Evolutionary conservation across 2,888 invertebrate genomes (phyloP).

Genomic region (Arge pagana): DNA sequence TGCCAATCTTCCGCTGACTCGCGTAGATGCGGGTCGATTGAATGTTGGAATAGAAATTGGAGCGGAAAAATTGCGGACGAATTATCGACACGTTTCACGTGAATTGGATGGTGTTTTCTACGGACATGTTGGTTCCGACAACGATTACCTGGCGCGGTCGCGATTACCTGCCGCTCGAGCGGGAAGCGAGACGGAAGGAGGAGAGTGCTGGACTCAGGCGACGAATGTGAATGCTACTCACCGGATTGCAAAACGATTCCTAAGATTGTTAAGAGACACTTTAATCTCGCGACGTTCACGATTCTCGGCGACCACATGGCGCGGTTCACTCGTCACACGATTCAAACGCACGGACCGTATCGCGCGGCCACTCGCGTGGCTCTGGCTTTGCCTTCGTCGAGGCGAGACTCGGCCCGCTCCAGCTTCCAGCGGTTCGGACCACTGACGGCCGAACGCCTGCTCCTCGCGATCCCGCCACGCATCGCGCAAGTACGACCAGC

Average conservation of each 20-base stretch:
- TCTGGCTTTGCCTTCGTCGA: conserved; percentile 43
- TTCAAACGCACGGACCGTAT: conserved; percentile 32
- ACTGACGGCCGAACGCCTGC: conserved; percentile 34
- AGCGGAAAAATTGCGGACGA: too few species aligned
- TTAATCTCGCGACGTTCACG: conserved; percentile 25
- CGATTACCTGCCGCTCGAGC: too few species aligned
- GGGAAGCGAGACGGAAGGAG: background rate
- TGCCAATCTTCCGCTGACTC: too few species aligned
- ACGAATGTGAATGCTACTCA: conserved; percentile 1
- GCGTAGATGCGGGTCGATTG: too few species aligned
- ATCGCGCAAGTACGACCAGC: background rate
- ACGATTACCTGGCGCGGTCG: too few species aligned
- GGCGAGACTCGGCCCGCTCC: conserved; percentile 41
- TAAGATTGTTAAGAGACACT: conserved; percentile 25
- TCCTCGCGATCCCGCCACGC: conserved; percentile 20
- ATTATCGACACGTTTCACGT: too few species aligned
- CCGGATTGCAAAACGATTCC: conserved; percentile 13
- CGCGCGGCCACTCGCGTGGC: conserved; percentile 52
- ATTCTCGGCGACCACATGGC: conserved; percentile 38
- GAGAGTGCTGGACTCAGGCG: background rate
- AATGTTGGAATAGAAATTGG: too few species aligned
- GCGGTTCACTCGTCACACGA: conserved; percentile 31
- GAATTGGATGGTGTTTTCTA: too few species aligned
- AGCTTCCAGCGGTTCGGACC: conserved; percentile 28
- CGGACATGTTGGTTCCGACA: too few species aligned